Evolutionary conservation across 1,140 invertebrate species (phyloP).

Genomic region (Temnothorax longispinosus): DNA sequence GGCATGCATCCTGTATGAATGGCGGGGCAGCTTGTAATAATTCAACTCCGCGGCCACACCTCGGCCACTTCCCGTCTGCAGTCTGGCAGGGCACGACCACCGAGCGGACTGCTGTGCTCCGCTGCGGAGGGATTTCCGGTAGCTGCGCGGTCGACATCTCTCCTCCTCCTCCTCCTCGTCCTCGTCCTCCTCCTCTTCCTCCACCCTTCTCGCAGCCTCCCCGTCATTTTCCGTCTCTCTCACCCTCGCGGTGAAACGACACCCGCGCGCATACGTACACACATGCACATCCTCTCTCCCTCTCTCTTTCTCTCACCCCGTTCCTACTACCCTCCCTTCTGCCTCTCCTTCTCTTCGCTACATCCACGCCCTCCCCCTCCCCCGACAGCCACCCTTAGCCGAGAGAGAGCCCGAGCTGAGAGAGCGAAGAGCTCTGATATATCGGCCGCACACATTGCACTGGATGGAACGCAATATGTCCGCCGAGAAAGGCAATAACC

Average conservation of each 20-base stretch:
- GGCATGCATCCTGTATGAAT: conserved; percentile 84
- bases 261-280: conserved; percentile 5
- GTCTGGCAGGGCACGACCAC: conserved; percentile 76
- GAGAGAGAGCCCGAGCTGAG: conserved; percentile 70
- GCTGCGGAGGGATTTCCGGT: conserved; percentile 81
- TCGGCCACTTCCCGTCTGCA: conserved; percentile 84
- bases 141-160: conserved; percentile 78
- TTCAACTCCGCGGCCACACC: conserved; percentile 85
- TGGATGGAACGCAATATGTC: conserved; percentile 89
- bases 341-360: conserved; percentile 40
- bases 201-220: conserved; percentile 4
- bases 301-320: background rate
- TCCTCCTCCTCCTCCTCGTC: conserved; percentile 54
- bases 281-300: background rate
- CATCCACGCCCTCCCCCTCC: conserved; percentile 68
- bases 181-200: conserved; percentile 21
- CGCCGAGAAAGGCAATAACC: conserved; percentile 88
- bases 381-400: conserved; percentile 75
- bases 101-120: conserved; percentile 71
- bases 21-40: conserved; percentile 84
- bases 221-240: conserved; percentile 49
- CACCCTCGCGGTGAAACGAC: conserved; percentile 32
- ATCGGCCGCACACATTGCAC: conserved; percentile 88
- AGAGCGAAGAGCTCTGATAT: conserved; percentile 84
- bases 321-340: conserved; percentile 40